Percentiles rank a stretch among this genome's conserved stretches.
Evolutionary conservation across 2,113 vertebrate genomes (phyloP).

Genomic region (Malaclemys terrapin): DNA sequence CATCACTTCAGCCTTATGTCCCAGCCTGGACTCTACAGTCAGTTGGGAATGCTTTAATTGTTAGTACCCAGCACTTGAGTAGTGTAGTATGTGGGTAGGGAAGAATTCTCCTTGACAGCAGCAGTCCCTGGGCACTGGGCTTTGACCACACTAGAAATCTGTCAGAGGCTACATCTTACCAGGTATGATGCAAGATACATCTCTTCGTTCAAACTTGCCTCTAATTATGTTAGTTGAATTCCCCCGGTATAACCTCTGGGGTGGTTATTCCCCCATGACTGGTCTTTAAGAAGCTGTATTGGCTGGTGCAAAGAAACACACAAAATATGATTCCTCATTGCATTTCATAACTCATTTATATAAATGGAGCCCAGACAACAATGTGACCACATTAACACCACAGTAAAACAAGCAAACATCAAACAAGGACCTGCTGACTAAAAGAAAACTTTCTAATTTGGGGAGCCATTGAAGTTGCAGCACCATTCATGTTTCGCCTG

Average conservation of each 20-base stretch:
- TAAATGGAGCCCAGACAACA: neutral
- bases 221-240: constrained; percentile 24
- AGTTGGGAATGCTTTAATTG: constrained; percentile 22
- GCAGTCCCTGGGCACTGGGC: neutral
- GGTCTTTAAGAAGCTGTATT: neutral
- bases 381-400: neutral
- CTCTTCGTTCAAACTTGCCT: neutral
- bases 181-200: neutral
- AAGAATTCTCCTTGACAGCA: constrained; percentile 2
- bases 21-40: neutral
- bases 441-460: neutral
- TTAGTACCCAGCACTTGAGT: neutral
- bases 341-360: neutral
- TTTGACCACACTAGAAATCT: constrained; percentile 18
- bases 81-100: neutral
- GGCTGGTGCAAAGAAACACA: neutral
- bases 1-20: neutral
- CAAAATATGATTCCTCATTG: neutral
- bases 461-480: neutral
- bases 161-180: constrained; percentile 37
- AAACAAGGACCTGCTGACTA: neutral
- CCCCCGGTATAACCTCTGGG: neutral
- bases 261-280: neutral
- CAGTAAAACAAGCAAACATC: neutral
- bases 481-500: neutral